Evolutionary conservation across 2,888 invertebrate genomes (phyloP).

Genomic region (Blera fallax): DNA sequence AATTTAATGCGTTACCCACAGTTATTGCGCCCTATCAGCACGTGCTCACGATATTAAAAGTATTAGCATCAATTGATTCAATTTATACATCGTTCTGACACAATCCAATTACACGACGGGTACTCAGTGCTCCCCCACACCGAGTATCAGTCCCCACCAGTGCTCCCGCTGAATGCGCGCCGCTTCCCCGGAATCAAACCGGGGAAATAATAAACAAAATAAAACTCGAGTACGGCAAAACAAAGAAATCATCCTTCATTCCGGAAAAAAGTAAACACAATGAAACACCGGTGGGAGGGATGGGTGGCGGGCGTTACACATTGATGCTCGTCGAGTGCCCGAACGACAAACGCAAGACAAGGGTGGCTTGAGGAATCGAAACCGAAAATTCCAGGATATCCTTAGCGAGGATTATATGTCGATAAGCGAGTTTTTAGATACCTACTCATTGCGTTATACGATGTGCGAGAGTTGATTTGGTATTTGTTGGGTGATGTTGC

Average conservation of each 20-base stretch:
- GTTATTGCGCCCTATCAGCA: conserved; percentile 36
- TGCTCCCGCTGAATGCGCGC: background rate
- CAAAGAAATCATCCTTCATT: conserved; percentile 52
- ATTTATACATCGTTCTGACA: conserved; percentile 59
- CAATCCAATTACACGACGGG: conserved; percentile 56
- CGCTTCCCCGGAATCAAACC: background rate
- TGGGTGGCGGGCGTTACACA: background rate
- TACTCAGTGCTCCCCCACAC: conserved; percentile 20
- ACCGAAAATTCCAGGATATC: conserved; percentile 53
- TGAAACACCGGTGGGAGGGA: background rate
- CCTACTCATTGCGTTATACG: conserved; percentile 44
- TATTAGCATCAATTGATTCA: conserved; percentile 58
- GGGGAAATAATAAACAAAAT: conserved; percentile 50
- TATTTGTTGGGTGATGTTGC: conserved; percentile 48
- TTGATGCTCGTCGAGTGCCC: conserved; percentile 10
- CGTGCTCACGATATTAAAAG: conserved; percentile 50
- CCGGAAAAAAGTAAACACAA: conserved; percentile 19
- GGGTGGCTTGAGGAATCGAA: conserved; percentile 43
- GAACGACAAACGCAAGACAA: background rate
- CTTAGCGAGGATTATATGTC: conserved; percentile 54
- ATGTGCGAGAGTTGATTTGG: conserved; percentile 54
- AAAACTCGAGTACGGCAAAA: conserved; percentile 31
- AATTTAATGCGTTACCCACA: conserved; percentile 19
- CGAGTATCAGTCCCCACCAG: background rate
- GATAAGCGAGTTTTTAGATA: conserved; percentile 61